Evolutionary conservation across 2,113 vertebrate species (phyloP).

Genomic region (Oophaga pumilio): DNA sequence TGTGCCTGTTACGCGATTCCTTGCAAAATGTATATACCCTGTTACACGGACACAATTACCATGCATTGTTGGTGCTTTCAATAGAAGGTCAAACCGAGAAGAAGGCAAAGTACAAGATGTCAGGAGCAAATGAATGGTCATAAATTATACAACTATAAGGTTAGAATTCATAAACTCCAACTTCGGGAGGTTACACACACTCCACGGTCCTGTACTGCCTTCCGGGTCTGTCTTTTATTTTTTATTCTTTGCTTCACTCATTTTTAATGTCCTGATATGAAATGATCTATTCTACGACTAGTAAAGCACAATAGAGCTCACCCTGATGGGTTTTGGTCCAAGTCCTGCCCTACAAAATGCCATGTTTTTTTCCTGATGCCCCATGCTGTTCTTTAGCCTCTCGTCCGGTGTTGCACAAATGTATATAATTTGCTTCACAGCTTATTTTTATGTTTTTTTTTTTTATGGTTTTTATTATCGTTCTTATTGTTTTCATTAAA

Average conservation of each 20-base stretch:
- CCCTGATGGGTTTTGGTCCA: neutral
- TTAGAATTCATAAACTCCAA: neutral
- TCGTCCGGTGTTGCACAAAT: constrained; percentile 50
- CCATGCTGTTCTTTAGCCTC: neutral
- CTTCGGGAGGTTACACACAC: constrained; percentile 16
- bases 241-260: neutral
- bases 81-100: neutral
- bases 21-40: neutral
- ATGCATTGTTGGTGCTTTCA: neutral
- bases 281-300: neutral
- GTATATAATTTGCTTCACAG: constrained; percentile 53
- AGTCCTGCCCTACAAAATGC: neutral
- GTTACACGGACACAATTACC: neutral
- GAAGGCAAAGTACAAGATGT: neutral
- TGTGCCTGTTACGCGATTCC: neutral
- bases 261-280: constrained; percentile 15
- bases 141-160: neutral
- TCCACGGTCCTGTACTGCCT: constrained; percentile 31
- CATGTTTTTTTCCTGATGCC: neutral
- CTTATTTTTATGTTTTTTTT: constrained; percentile 33
- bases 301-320: constrained; percentile 44
- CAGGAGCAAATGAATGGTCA: neutral
- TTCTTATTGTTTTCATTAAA: constrained; percentile 42
- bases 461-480: constrained; percentile 22
- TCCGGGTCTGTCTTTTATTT: neutral